Percentiles rank a stretch among this genome's conserved stretches.
phyloP scores from a whole-genome alignment of 1,140 invertebrate genomes.

The Trachymyrmex septentrionalis region DNA sequence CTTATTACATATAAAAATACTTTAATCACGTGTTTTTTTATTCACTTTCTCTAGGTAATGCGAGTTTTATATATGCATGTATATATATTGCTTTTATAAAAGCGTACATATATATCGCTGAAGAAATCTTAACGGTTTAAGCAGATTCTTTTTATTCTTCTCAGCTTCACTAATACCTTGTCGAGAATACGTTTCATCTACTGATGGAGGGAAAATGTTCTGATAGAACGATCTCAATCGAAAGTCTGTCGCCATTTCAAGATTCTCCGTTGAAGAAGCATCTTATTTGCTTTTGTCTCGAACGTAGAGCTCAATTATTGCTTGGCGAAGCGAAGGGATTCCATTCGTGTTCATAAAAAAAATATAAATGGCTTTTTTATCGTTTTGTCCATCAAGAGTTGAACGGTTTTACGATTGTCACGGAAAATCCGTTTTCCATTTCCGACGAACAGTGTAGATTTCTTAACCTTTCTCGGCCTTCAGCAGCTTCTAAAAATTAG shows the following conservation, averaged over 20 bases:
- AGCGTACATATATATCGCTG: background rate
- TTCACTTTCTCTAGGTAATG: background rate
- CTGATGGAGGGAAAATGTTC: slow-evolving; percentile 31
- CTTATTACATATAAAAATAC: background rate
- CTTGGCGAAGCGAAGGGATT: slow-evolving; percentile 51
- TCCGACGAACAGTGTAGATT: slow-evolving; percentile 21
- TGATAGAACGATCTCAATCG: slow-evolving; percentile 47
- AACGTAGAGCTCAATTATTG: slow-evolving; percentile 57
- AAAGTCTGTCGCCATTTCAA: slow-evolving; percentile 47
- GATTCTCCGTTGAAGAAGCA: slow-evolving; percentile 42
- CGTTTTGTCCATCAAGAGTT: slow-evolving; percentile 26
- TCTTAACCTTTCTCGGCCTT: background rate
- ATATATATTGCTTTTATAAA: slow-evolving; percentile 13
- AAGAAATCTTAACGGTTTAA: background rate
- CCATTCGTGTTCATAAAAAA: slow-evolving; percentile 42
- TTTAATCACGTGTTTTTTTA: background rate
- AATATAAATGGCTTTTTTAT: slow-evolving; percentile 46
- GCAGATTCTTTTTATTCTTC: slow-evolving; percentile 30
- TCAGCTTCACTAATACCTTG: slow-evolving; percentile 33
- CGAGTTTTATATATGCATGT: background rate
- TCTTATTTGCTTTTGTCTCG: slow-evolving; percentile 63
- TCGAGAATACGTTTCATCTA: slow-evolving; percentile 46
- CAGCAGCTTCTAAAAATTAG: slow-evolving; percentile 45
- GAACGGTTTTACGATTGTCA: slow-evolving; percentile 45
- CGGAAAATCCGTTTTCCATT: slow-evolving; percentile 29